Base-by-base conservation (phyloP, 2,797 vertebrate species). In the Enteromius anoplus region DNA sequence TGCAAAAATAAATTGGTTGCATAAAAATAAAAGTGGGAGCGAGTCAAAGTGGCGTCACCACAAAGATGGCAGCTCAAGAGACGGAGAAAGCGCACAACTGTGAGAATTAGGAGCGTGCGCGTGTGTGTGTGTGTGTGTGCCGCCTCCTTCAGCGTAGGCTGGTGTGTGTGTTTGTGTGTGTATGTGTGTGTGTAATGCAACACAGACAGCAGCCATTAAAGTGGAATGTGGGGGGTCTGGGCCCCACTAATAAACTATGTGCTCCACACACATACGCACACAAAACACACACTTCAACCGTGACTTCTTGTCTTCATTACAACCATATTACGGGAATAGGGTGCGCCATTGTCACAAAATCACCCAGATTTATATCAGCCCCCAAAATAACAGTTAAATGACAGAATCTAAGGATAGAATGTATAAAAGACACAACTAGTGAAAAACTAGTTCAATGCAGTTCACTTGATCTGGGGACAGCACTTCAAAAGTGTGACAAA, bases 1-100 rank as follows among this genome's bases (percentile, higher is more conserved):
- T 90, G 91, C 84, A 84, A 94, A 94, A 94, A 92, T 92, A 91
- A 93, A 91, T 87, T 76, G 92, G 89, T 91, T 92, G 84, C 88
- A 91, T 87, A 90, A 94, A 92, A 94, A 94, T 93, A 94, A 92
- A 93, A 94, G 90, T 93, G 91, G 92, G 92, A 89, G 91, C 76
- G 92, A 93, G 93, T 93, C 94, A 88, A 89, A 89, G 89, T 91
- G 93, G 94, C 93, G 94, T 94, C 94, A 93, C 94, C 94, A 90
- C 94, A 95, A 91, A 93, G 89, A 93, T 90, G 93, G 93, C 93
- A 91, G 90, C 89, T 88, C 91, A 87, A 92, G 90, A 87, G 89
- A 93, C 85, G 87, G 82, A 87, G 89, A 85, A 66, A 62, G 84
- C 71, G 88, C 87, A 82, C 49, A 71, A 92, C 91, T 76, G 88